Evolutionary conservation across 2,888 invertebrate species (phyloP).

Genomic region (Lasioglossum vierecki): DNA sequence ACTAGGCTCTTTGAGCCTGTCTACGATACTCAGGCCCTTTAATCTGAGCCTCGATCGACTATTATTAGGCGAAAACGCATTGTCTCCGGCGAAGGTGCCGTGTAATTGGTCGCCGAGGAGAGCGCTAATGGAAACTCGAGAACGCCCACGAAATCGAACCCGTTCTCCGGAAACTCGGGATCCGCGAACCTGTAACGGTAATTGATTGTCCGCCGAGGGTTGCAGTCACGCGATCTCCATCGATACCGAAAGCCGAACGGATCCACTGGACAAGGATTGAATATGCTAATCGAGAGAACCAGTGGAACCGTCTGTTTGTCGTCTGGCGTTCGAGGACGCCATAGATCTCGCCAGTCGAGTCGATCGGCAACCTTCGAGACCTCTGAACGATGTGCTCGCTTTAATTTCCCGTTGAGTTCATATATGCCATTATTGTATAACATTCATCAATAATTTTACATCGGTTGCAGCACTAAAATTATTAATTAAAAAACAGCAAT

Average conservation of each 20-base stretch:
- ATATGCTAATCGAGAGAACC: conserved; percentile 50
- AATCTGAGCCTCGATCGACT: conserved; percentile 27
- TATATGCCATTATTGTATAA: too few relatives aligned
- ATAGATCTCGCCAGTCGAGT: not conserved
- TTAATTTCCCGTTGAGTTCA: not conserved
- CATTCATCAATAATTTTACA: too few relatives aligned
- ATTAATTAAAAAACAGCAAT: too few relatives aligned
- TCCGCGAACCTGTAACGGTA: conserved; percentile 29
- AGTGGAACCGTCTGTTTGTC: conserved; percentile 23
- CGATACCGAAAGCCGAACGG: conserved; percentile 21
- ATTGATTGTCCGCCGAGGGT: conserved; percentile 57
- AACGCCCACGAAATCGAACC: conserved; percentile 44
- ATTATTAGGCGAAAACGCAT: conserved; percentile 38
- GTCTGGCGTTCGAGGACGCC: conserved; percentile 1
- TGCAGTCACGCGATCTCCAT: conserved; percentile 53
- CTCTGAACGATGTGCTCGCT: not conserved
- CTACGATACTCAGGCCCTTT: conserved; percentile 29
- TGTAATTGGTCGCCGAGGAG: conserved; percentile 29
- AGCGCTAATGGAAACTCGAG: conserved; percentile 37
- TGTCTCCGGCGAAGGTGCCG: conserved; percentile 5
- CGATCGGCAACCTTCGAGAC: not conserved
- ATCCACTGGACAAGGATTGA: conserved; percentile 23
- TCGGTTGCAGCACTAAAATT: too few relatives aligned
- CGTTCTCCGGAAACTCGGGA: not conserved
- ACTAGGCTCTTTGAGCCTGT: not conserved